Conservation (phyloP, 2,113 vertebrate genomes). For the Thermophis baileyi region DNA sequence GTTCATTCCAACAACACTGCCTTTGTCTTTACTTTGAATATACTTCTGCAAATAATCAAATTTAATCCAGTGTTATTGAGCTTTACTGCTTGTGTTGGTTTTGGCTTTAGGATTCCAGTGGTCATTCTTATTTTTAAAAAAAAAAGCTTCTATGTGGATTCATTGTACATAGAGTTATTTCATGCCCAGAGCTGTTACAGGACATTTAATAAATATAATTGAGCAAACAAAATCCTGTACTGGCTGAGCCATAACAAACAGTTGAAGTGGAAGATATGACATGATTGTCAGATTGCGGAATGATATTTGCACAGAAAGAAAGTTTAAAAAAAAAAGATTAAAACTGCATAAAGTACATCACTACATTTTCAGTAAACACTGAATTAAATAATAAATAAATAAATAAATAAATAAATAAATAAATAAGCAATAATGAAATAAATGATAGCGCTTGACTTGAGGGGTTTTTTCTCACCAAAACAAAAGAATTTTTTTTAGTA, state of each 20-base stretch:
- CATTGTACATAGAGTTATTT: neutral
- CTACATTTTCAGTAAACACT: neutral
- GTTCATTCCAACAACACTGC: neutral
- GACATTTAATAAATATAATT: neutral
- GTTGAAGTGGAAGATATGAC: neutral
- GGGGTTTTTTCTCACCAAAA: too few species aligned
- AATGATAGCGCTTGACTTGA: too few species aligned
- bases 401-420: too few species aligned
- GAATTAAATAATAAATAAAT: constrained; percentile 24
- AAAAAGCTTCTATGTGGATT: neutral
- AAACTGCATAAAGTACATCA: neutral
- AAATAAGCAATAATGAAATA: too few species aligned
- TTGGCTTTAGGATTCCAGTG: neutral
- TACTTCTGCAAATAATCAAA: neutral
- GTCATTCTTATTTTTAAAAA: neutral
- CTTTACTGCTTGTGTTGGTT: neutral
- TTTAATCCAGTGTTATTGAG: neutral
- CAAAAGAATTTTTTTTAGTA: too few species aligned
- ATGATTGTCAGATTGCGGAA: neutral
- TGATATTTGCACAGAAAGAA: fast-evolving
- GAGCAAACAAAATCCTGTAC: neutral
- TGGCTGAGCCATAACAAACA: neutral
- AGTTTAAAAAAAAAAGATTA: neutral
- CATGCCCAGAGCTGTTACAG: neutral
- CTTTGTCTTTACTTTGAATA: neutral